Evolutionary conservation across 1,140 invertebrate genomes (phyloP).

Genomic region (Bombus balteatus): DNA sequence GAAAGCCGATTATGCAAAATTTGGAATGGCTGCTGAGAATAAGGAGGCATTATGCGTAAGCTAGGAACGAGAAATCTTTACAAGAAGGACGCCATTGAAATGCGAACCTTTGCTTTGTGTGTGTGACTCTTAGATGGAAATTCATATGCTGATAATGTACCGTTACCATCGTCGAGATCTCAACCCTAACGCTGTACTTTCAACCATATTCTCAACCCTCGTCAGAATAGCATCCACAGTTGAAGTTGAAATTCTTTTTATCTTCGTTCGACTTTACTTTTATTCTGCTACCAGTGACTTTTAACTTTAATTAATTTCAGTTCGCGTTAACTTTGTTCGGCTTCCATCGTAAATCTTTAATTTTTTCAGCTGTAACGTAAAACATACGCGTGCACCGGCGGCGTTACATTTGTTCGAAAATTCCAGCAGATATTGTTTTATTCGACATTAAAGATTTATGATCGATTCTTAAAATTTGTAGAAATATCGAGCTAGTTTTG

Average conservation of each 20-base stretch:
- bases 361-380: too few relatives aligned
- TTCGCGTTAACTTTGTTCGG: too few relatives aligned
- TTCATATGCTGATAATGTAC: neutral
- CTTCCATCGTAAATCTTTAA: too few relatives aligned
- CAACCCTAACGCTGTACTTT: neutral
- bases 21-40: constrained; percentile 6
- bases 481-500: too few relatives aligned
- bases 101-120: neutral
- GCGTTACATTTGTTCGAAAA: too few relatives aligned
- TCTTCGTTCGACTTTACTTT: neutral
- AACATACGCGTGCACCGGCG: too few relatives aligned
- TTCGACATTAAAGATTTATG: too few relatives aligned
- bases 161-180: neutral
- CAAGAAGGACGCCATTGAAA: neutral
- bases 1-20: constrained; percentile 45
- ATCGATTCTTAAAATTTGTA: too few relatives aligned
- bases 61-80: neutral
- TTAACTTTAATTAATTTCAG: too few relatives aligned
- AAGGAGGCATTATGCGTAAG: neutral
- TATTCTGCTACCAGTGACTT: too few relatives aligned
- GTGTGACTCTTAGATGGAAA: neutral
- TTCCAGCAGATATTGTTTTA: too few relatives aligned
- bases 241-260: neutral
- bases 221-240: neutral
- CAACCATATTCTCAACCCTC: neutral